A percentile compares a stretch with the other conserved stretches of the same genome.
Conservation (phyloP, 1,140 invertebrate species). For the Zaprionus tsacasi region DNA sequence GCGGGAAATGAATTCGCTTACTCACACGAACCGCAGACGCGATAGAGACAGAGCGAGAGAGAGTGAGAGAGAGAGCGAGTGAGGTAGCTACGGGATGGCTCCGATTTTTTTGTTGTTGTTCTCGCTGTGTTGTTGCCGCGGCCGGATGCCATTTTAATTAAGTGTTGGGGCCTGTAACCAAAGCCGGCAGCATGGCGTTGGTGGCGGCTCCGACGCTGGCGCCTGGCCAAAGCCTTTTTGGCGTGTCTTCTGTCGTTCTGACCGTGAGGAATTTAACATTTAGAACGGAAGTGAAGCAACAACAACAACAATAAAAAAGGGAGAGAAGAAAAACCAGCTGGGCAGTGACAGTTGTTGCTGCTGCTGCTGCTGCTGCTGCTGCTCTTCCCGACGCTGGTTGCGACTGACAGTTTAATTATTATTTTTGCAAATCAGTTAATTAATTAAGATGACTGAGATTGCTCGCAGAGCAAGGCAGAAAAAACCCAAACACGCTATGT, state of each 20-base stretch:
- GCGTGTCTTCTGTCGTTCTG: conserved; percentile 47
- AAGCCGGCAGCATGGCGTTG: conserved; percentile 42
- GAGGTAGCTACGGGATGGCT: conserved; percentile 24
- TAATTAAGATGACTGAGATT: conserved; percentile 63
- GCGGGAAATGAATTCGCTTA: conserved; percentile 77
- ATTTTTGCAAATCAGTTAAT: conserved; percentile 74
- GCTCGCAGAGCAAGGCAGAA: neutral
- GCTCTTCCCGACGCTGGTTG: conserved; percentile 43
- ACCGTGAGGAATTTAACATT: conserved; percentile 67
- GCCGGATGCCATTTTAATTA: conserved; percentile 79
- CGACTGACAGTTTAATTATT: conserved; percentile 75
- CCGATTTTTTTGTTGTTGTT: conserved; percentile 31
- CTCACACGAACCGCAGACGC: conserved; percentile 60
- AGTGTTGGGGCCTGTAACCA: conserved; percentile 67
- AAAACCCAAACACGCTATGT: conserved; percentile 19
- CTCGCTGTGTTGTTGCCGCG: conserved; percentile 47
- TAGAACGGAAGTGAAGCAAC: conserved; percentile 55
- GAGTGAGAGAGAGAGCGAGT: neutral
- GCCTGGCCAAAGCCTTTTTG: conserved; percentile 52
- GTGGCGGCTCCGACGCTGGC: conserved; percentile 28
- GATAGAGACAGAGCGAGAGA: conserved; percentile 6
- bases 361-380: conserved; percentile 2
- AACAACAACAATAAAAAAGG: conserved; percentile 14
- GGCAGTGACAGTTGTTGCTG: conserved; percentile 35
- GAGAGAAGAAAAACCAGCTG: conserved; percentile 16